phyloP scores from a whole-genome alignment of 1,140 invertebrate genomes.

The Plectrocnemia conspersa region DNA sequence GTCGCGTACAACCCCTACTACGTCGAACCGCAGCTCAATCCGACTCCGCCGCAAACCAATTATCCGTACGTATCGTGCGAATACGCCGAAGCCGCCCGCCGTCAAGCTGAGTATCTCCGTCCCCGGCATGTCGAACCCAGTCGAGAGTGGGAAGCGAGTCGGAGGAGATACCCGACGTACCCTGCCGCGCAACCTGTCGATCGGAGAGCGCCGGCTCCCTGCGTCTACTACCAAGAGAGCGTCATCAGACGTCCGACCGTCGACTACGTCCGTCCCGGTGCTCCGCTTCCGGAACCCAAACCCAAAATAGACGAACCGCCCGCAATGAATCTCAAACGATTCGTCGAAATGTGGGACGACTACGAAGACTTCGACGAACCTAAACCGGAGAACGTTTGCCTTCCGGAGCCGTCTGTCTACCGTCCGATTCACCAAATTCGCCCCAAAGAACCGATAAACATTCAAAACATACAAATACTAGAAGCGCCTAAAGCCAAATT shows the following conservation, averaged over 20 bases:
- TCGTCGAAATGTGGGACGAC: slow-evolving; percentile 51
- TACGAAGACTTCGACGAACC: slow-evolving; percentile 41
- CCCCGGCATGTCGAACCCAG: too few species aligned
- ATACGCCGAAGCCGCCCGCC: slow-evolving; percentile 1
- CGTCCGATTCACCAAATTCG: slow-evolving; percentile 33
- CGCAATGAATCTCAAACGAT: slow-evolving; percentile 48
- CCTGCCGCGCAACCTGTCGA: too few species aligned
- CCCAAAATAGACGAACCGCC: not conserved
- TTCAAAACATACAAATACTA: too few species aligned
- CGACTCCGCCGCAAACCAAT: not conserved
- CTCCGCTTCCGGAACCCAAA: slow-evolving; percentile 1
- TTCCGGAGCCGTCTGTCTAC: too few species aligned
- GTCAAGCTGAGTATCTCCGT: too few species aligned
- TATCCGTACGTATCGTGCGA: slow-evolving; percentile 18
- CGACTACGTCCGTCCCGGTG: not conserved
- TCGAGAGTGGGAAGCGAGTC: too few species aligned
- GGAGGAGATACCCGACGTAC: too few species aligned
- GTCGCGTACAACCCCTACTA: not conserved
- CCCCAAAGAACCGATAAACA: slow-evolving; percentile 21
- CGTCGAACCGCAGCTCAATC: slow-evolving; percentile 1
- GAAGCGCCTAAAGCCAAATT: slow-evolving; percentile 34
- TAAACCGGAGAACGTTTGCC: slow-evolving; percentile 17
- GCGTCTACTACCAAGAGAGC: not conserved
- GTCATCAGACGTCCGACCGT: not conserved
- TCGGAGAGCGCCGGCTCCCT: too few species aligned